Evolutionary conservation across 2,888 invertebrate genomes (phyloP), one percentile per base, ranked within the genome.

Genomic region (Nineta flava): DNA sequence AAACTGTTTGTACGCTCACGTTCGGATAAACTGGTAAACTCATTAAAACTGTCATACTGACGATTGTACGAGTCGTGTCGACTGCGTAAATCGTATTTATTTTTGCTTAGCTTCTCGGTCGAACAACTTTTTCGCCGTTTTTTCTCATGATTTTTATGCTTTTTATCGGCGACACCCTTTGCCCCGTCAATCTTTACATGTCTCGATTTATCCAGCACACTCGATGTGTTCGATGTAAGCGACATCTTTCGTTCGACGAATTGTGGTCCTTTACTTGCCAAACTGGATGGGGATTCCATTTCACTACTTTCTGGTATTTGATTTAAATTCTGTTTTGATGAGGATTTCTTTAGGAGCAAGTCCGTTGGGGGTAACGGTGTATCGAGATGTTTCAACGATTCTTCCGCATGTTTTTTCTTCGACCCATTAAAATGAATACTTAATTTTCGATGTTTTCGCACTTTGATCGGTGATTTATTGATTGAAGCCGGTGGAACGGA

Each of bases 1-100:
- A 76, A 61, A 62, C 79, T 79, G 62, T 77, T 79, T 1, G 79
- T 80, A 31, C 77, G 68, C 61, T 83, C 83, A 54, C 79, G 72
- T 54, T 81, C 80, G 0, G 77, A 78, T 55, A 60, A 60, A 15
- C 57, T 57, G n/a, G 55, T 60, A 34, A 59, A 65, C 47, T 69
- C 65, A 50, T 65, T 66, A 52, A 61, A 63, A 26, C 60, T 52
- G 26, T 57, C 56, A 42, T 58, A 59, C 9, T 59, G 60, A 3
- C 59, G 61, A 3, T 49, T 50, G 45, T 53, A 51, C 7, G 48
- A 48, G 19, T 48, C 48, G 9, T 17, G 32, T 3, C 48, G 49
- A 16, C 31, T 32, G 4, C 26, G 26, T 7, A 26, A 7, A 26
- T 26, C 26, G 7, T 26, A 26, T 26, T 26, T 26, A 26, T 26